Conservation (phyloP, 2,888 invertebrate species). For the Meliscaeva auricollis region DNA sequence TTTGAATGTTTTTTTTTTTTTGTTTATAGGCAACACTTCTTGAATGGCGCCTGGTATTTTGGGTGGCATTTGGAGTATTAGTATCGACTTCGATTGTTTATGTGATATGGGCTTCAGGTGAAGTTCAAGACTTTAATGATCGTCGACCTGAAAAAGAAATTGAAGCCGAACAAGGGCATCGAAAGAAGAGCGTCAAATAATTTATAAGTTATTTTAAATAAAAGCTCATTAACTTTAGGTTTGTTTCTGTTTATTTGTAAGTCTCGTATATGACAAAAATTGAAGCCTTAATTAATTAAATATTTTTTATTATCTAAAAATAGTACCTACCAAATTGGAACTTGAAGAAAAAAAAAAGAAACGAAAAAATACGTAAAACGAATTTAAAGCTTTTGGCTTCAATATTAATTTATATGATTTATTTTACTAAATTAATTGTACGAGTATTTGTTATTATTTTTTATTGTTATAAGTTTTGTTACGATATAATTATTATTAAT, state of each 20-base stretch:
- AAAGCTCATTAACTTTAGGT: conserved; percentile 25
- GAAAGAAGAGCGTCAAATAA: conserved; percentile 19
- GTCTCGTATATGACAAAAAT: conserved; percentile 50
- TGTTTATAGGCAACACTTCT: conserved; percentile 85
- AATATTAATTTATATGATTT: conserved; percentile 38
- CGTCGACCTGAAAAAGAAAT: conserved; percentile 78
- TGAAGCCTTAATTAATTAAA: conserved; percentile 33
- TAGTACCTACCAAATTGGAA: conserved; percentile 38
- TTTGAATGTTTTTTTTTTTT: neutral
- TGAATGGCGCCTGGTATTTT: conserved; percentile 92
- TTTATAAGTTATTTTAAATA: neutral
- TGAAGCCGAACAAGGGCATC: conserved; percentile 60
- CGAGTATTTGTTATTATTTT: conserved; percentile 23
- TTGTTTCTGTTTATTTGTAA: conserved; percentile 26
- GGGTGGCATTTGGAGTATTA: conserved; percentile 90
- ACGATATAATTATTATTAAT: neutral
- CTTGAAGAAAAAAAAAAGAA: neutral
- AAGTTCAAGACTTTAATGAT: conserved; percentile 91
- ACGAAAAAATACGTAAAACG: conserved; percentile 36
- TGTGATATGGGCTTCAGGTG: conserved; percentile 89
- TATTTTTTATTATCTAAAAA: neutral
- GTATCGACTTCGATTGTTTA: conserved; percentile 88
- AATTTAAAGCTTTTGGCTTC: conserved; percentile 59
- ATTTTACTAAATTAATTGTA: conserved; percentile 1
- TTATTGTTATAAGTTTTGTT: conserved; percentile 29